These are phyloP conservation scores for Leptopilina clavipes DNA, from an alignment of 1,140 invertebrate species.

Conservation along the genomic window DNA sequence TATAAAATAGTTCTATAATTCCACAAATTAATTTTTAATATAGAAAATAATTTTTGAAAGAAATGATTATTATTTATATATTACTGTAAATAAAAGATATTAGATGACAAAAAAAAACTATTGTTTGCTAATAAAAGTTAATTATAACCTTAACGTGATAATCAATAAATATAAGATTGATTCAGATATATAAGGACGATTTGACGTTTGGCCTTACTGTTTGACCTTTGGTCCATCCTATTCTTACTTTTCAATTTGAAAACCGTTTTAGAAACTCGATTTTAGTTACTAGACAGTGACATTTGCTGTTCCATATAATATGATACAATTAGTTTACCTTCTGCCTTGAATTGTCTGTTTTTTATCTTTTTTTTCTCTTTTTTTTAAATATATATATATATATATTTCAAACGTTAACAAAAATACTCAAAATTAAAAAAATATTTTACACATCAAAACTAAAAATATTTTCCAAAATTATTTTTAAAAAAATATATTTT, in stretches of 20 bases:
- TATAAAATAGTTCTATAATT: too few relatives aligned
- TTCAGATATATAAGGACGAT: neutral
- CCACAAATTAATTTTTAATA: too few relatives aligned
- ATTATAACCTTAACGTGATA: neutral
- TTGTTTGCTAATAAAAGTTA: constrained; percentile 1
- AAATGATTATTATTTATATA: too few relatives aligned
- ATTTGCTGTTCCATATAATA: neutral
- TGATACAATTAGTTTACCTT: neutral
- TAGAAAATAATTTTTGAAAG: too few relatives aligned
- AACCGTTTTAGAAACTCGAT: neutral
- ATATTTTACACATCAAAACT: too few relatives aligned
- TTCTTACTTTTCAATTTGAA: constrained; percentile 23
- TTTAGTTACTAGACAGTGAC: neutral
- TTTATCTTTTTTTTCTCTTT: neutral
- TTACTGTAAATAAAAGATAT: too few relatives aligned
- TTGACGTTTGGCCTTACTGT: constrained; percentile 19
- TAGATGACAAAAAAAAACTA: too few relatives aligned
- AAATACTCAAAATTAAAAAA: too few relatives aligned
- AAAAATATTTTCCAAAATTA: too few relatives aligned
- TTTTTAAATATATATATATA: too few relatives aligned
- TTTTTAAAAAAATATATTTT: too few relatives aligned
- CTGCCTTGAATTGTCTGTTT: neutral
- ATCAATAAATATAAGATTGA: neutral
- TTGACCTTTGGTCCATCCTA: constrained; percentile 28
- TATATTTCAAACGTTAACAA: too few relatives aligned